Evolutionary conservation across 2,113 vertebrate species (phyloP).

Genomic region (Bubo blakistoni): DNA sequence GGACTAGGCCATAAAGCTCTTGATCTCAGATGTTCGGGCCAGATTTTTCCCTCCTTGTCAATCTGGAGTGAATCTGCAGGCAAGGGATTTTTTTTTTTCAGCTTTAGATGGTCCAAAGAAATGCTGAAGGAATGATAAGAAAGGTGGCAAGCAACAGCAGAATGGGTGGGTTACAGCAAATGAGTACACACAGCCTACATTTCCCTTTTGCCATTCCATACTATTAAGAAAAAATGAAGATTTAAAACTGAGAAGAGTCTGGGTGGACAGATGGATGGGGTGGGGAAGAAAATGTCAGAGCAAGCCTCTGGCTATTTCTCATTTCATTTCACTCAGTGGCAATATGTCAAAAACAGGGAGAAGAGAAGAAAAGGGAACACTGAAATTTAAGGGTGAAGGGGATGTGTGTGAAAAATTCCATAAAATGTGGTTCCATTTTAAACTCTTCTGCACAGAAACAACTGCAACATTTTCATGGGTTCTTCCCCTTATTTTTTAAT

Average conservation of each 20-base stretch:
- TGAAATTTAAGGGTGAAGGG: conserved; percentile 16
- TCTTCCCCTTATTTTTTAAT: background rate
- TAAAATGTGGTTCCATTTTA: conserved; percentile 45
- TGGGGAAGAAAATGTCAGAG: conserved; percentile 57
- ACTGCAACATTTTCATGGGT: background rate
- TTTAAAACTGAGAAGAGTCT: background rate
- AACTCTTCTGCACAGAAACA: background rate
- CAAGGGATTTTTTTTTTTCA: background rate
- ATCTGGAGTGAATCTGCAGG: conserved; percentile 22
- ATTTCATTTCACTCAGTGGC: conserved; percentile 31
- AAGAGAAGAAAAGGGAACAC: conserved; percentile 40
- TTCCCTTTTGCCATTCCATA: background rate
- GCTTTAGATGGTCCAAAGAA: background rate
- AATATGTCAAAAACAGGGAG: conserved; percentile 21
- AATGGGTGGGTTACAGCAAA: background rate
- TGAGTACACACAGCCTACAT: background rate
- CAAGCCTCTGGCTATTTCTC: conserved; percentile 56
- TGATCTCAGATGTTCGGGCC: background rate
- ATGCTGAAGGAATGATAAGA: background rate
- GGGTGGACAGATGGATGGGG: conserved; percentile 14
- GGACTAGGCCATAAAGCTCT: conserved; percentile 27
- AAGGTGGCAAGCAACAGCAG: background rate
- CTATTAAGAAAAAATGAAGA: background rate
- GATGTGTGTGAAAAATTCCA: conserved; percentile 24
- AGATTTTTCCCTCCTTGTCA: background rate